phyloP scores from a whole-genome alignment of 37 sponge, comb jelly and placozoan genomes.

The Hormiphora californensis region DNA sequence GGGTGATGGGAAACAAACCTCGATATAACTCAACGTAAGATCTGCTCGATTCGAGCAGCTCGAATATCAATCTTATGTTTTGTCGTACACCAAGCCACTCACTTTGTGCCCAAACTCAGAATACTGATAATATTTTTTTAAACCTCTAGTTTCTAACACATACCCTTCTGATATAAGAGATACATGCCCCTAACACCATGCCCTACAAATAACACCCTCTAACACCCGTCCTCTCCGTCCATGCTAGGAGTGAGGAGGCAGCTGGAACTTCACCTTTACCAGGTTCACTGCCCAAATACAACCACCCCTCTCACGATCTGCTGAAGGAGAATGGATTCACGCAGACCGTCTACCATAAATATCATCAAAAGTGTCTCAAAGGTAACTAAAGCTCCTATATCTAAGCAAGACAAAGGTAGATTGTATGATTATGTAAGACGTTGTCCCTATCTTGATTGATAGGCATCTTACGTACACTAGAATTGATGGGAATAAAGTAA shows the following conservation, averaged over 20 bases:
- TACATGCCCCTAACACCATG: too few species aligned
- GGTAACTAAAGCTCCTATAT: too few species aligned
- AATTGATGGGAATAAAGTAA: too few species aligned
- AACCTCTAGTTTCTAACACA: neutral
- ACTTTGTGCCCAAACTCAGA: neutral
- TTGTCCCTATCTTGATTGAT: too few species aligned
- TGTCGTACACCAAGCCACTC: neutral
- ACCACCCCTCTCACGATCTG: slow-evolving; percentile 94
- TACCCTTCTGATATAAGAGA: too few species aligned
- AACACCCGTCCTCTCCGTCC: neutral
- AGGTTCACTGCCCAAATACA: slow-evolving; percentile 84
- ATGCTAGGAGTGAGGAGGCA: slow-evolving; percentile 22
- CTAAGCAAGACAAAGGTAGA: too few species aligned
- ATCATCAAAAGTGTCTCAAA: slow-evolving; percentile 78
- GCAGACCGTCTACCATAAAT: slow-evolving; percentile 90
- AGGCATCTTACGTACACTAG: too few species aligned
- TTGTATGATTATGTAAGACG: too few species aligned
- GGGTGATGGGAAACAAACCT: slow-evolving; percentile 75
- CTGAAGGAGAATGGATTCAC: slow-evolving; percentile 97
- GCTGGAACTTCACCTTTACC: slow-evolving; percentile 22
- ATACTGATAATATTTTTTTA: neutral
- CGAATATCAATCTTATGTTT: neutral
- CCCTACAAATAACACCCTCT: neutral
- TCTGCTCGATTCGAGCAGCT: neutral
- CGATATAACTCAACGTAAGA: slow-evolving; percentile 45